A percentile compares a stretch with the other conserved stretches of the same genome.
Evolutionary conservation across 2,113 vertebrate species (phyloP).

Genomic region (Centropus bengalensis): DNA sequence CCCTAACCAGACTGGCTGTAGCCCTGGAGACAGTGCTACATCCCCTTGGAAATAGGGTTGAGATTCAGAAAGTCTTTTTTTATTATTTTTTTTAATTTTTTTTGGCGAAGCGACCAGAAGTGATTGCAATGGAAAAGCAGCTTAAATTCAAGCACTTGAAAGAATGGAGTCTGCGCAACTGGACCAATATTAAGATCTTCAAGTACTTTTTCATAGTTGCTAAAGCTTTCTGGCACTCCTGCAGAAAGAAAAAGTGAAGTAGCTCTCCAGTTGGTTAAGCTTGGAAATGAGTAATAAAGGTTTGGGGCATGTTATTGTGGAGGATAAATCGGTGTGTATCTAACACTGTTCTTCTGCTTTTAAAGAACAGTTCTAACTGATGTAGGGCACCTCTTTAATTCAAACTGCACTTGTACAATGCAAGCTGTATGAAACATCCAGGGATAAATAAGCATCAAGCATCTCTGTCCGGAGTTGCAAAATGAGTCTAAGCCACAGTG

Average conservation of each 20-base stretch:
- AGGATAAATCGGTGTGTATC: not conserved
- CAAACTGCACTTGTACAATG: fast-evolving
- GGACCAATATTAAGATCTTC: not conserved
- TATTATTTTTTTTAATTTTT: too few species aligned
- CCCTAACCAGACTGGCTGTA: not conserved
- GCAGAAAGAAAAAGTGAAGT: not conserved
- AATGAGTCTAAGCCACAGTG: not conserved
- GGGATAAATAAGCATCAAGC: not conserved
- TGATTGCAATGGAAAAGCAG: not conserved
- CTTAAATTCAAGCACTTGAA: not conserved
- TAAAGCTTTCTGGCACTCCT: not conserved
- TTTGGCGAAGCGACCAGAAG: not conserved
- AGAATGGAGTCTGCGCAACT: not conserved
- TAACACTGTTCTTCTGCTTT: not conserved
- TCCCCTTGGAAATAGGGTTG: not conserved
- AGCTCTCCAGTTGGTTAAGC: not conserved
- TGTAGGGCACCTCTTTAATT: not conserved
- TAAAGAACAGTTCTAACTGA: not conserved
- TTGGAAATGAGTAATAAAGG: not conserved
- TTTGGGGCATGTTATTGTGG: fast-evolving
- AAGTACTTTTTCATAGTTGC: not conserved
- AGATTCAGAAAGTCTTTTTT: too few species aligned
- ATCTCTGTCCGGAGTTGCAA: not conserved
- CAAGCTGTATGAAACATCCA: not conserved
- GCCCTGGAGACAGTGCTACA: not conserved